Conservation (phyloP, 2,113 vertebrate genomes). For the Emydocephalus ijimae region DNA sequence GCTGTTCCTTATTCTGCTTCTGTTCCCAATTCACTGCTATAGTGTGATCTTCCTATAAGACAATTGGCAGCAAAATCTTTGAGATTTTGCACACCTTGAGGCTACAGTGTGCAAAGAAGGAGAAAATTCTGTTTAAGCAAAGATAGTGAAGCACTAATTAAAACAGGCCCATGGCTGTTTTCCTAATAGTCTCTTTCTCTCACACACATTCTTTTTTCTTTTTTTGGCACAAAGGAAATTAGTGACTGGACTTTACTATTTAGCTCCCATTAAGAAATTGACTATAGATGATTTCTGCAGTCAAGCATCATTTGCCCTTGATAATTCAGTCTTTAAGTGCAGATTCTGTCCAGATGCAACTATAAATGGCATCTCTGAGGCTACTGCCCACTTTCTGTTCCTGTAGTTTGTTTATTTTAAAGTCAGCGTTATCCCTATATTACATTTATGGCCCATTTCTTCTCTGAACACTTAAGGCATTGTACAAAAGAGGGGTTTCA, state of each 20-base stretch:
- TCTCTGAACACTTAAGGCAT: not conserved
- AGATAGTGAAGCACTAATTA: not conserved
- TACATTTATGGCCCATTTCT: not conserved
- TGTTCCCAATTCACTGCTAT: not conserved
- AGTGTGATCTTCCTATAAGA: not conserved
- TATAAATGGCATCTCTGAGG: not conserved
- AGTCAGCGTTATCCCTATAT: not conserved
- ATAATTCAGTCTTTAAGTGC: not conserved
- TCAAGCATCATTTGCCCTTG: not conserved
- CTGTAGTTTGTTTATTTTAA: not conserved
- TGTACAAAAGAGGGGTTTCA: not conserved
- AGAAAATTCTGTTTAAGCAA: not conserved
- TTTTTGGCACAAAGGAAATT: not conserved
- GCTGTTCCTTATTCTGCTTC: not conserved
- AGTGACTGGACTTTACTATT: not conserved
- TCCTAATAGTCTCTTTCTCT: not conserved
- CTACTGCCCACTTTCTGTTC: not conserved
- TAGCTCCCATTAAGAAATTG: not conserved
- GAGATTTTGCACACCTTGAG: not conserved
- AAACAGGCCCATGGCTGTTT: not conserved
- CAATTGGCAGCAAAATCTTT: not conserved
- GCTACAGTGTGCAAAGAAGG: not conserved
- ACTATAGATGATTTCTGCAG: not conserved
- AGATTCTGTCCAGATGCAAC: not conserved
- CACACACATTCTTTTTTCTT: not conserved